These are phyloP conservation scores for Malacosoma neustria DNA, from an alignment of 2,888 invertebrate species.

Conservation along the genomic window DNA sequence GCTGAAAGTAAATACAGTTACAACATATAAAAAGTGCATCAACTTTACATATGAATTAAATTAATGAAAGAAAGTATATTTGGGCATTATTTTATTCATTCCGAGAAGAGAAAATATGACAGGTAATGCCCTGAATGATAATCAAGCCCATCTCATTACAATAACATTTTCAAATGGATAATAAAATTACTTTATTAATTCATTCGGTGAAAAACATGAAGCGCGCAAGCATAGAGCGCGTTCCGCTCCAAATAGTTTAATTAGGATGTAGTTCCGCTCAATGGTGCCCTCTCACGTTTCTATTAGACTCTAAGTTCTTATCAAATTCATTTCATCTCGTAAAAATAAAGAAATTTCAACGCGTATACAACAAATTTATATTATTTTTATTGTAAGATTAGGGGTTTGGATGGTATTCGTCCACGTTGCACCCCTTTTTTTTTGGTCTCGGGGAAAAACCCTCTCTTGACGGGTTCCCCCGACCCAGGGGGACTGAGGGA, in stretches of 20 bases:
- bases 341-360: too few species aligned
- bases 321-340: constrained; percentile 7
- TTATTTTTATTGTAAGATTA: too few species aligned
- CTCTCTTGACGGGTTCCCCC: too few species aligned
- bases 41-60: too few species aligned
- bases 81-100: background rate
- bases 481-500: too few species aligned
- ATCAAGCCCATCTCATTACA: background rate
- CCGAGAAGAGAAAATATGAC: constrained; percentile 11
- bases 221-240: constrained; percentile 38
- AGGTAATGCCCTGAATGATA: background rate
- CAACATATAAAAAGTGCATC: too few species aligned
- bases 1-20: too few species aligned
- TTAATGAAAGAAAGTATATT: too few species aligned
- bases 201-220: constrained; percentile 35
- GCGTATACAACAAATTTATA: too few species aligned
- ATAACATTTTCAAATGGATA: constrained; percentile 2
- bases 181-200: constrained; percentile 34
- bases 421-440: too few species aligned
- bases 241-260: constrained; percentile 66
- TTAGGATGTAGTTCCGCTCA: constrained; percentile 66
- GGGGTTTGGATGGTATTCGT: too few species aligned
- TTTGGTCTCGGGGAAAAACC: too few species aligned
- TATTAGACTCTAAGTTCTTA: constrained; percentile 36
- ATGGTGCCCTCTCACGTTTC: constrained; percentile 51